A percentile compares a stretch with the other conserved stretches of the same genome.
Evolutionary conservation across 2,888 invertebrate genomes (phyloP).

Genomic region (Stenotaenia linearis): DNA sequence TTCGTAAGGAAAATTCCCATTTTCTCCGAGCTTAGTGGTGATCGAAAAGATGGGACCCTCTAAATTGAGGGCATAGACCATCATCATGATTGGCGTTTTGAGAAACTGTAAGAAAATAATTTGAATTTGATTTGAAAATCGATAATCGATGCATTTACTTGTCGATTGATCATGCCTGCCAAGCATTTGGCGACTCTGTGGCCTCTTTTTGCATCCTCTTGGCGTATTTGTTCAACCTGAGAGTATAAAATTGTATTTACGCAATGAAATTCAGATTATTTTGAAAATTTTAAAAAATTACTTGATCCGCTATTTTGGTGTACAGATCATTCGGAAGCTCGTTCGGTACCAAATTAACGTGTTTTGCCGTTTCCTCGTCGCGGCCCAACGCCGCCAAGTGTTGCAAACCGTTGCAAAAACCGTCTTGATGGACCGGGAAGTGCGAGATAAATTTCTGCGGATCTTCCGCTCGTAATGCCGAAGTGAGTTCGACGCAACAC

Average conservation of each 20-base stretch:
- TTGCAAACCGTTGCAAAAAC: slow-evolving; percentile 97
- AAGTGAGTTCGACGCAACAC: slow-evolving; percentile 86
- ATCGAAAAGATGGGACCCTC: slow-evolving; percentile 80
- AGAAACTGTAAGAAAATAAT: slow-evolving; percentile 53
- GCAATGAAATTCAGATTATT: not conserved
- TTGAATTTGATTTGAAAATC: not conserved
- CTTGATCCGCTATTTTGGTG: slow-evolving; percentile 75
- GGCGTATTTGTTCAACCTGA: slow-evolving; percentile 68
- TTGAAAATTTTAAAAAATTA: not conserved
- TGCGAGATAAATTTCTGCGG: slow-evolving; percentile 61
- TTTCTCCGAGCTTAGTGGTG: slow-evolving; percentile 83
- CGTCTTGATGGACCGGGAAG: slow-evolving; percentile 96
- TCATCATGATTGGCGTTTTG: slow-evolving; percentile 99
- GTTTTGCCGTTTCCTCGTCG: slow-evolving; percentile 80
- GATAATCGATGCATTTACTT: not conserved
- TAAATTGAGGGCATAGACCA: slow-evolving; percentile 93
- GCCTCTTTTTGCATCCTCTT: slow-evolving; percentile 63
- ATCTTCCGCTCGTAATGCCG: slow-evolving; percentile 63
- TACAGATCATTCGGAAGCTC: slow-evolving; percentile 86
- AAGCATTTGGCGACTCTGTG: slow-evolving; percentile 62
- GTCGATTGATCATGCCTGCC: slow-evolving; percentile 62
- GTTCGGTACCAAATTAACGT: slow-evolving; percentile 78
- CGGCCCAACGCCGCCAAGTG: slow-evolving; percentile 98
- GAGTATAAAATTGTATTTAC: slow-evolving; percentile 29
- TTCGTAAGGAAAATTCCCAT: slow-evolving; percentile 64